Percentiles rank a stretch among this genome's conserved stretches.
Conservation (phyloP, 1,140 invertebrate genomes). For the Halotydeus destructor region DNA sequence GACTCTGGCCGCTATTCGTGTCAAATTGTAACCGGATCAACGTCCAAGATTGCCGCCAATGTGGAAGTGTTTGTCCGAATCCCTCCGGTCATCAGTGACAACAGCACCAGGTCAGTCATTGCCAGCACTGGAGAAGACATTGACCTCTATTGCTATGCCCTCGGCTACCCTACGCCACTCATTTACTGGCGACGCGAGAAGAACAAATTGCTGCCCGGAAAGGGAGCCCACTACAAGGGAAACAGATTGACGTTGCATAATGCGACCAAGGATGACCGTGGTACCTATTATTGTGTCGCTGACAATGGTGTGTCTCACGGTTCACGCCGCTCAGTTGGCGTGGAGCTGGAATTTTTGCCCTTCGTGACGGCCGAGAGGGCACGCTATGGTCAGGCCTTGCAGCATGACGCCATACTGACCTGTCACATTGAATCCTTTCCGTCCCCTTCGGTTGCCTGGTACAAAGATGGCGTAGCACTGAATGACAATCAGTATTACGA, state of each 20-base stretch:
- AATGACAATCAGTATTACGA: constrained; percentile 66
- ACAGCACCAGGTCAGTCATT: constrained; percentile 41
- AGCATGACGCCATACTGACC: constrained; percentile 77
- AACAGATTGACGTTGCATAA: constrained; percentile 51
- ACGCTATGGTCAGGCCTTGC: constrained; percentile 58
- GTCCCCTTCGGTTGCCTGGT: constrained; percentile 67
- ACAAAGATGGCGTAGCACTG: constrained; percentile 53
- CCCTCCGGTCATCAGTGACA: constrained; percentile 74
- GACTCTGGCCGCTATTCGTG: constrained; percentile 71
- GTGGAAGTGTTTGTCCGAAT: constrained; percentile 22
- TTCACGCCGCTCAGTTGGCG: constrained; percentile 59
- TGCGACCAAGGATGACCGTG: constrained; percentile 47
- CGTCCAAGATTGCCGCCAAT: not conserved
- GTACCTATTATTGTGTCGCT: constrained; percentile 83
- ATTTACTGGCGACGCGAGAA: constrained; percentile 80
- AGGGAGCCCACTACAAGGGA: constrained; percentile 31
- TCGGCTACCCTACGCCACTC: constrained; percentile 40
- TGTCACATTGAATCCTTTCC: constrained; percentile 81
- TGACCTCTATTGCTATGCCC: constrained; percentile 64
- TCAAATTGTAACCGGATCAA: constrained; percentile 44
- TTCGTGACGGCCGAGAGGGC: constrained; percentile 48
- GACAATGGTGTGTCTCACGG: constrained; percentile 70
- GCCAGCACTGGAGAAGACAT: constrained; percentile 32
- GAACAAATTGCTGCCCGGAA: constrained; percentile 70
- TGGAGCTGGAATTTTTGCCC: constrained; percentile 61